These are phyloP conservation scores for Sipha flava DNA, from an alignment of 1,140 invertebrate species.

Conservation along the genomic window DNA sequence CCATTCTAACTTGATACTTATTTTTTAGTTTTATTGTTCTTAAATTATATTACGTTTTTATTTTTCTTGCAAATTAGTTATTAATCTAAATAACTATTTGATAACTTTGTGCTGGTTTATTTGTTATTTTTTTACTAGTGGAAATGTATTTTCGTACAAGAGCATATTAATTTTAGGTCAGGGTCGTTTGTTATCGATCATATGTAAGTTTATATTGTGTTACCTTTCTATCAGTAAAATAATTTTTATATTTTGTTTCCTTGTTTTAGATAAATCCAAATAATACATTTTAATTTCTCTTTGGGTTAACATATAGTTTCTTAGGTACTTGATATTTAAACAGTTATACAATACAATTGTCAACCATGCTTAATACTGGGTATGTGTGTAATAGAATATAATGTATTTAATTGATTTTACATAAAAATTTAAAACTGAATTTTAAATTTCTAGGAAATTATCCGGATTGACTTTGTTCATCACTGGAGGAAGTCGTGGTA, in stretches of 20 bases:
- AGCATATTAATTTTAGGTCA: not conserved
- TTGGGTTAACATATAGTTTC: not conserved
- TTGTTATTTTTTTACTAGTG: not conserved
- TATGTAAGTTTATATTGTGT: not conserved
- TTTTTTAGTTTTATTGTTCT: too few species aligned
- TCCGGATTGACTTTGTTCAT: conserved; percentile 70
- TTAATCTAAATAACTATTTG: not conserved
- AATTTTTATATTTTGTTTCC: not conserved
- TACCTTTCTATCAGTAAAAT: not conserved
- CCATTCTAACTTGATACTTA: too few species aligned
- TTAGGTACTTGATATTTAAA: not conserved
- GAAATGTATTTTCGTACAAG: not conserved
- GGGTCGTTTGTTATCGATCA: not conserved
- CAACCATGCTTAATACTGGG: conserved; percentile 3
- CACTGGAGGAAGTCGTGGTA: conserved; percentile 92
- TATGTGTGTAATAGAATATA: not conserved
- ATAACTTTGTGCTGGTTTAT: not conserved
- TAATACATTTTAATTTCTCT: not conserved
- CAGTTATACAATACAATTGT: not conserved
- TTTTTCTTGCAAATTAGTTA: too few species aligned
- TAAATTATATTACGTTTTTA: too few species aligned
- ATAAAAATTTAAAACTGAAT: not conserved
- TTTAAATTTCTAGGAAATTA: not conserved
- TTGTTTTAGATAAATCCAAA: not conserved
- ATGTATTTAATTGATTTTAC: too few species aligned